These are phyloP conservation scores for Temnothorax unifasciatus DNA, from an alignment of 2,888 invertebrate species.

Conservation along the genomic window DNA sequence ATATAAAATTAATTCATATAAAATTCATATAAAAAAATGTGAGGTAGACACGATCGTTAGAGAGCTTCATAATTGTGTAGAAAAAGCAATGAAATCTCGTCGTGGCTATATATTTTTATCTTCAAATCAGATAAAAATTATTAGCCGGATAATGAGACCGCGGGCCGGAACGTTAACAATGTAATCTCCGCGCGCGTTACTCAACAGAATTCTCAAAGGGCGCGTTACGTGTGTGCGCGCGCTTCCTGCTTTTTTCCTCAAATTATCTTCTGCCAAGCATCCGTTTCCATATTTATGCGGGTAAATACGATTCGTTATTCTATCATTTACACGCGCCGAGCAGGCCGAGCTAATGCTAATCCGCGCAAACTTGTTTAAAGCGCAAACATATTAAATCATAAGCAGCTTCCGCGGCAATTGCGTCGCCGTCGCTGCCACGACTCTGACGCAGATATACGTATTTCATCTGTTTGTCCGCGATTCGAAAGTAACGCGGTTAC, in stretches of 20 bases:
- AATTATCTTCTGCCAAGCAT: background rate
- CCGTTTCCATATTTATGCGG: slow-evolving; percentile 26
- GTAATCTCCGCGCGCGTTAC: slow-evolving; percentile 12
- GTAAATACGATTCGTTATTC: slow-evolving; percentile 44
- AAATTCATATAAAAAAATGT: background rate
- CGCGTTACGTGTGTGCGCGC: background rate
- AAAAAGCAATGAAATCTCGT: background rate
- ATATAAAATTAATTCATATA: too few species aligned
- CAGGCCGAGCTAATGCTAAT: slow-evolving; percentile 28
- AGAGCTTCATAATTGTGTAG: slow-evolving; percentile 3
- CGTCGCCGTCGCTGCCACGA: slow-evolving; percentile 3
- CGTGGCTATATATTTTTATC: too few species aligned
- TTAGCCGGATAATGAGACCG: background rate
- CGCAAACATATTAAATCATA: slow-evolving; percentile 68
- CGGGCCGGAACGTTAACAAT: slow-evolving; percentile 8
- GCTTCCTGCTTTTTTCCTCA: background rate
- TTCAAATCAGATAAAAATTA: slow-evolving; percentile 23
- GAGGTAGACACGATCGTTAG: background rate
- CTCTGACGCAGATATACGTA: background rate
- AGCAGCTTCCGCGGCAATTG: slow-evolving; percentile 19
- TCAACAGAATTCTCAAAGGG: slow-evolving; percentile 12
- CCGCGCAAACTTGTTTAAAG: slow-evolving; percentile 65
- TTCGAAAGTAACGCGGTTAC: slow-evolving; percentile 28
- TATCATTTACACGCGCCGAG: slow-evolving; percentile 44
- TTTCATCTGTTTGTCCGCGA: slow-evolving; percentile 22